Conservation (phyloP, 1,140 invertebrate species). For the Caerostris darwini region DNA sequence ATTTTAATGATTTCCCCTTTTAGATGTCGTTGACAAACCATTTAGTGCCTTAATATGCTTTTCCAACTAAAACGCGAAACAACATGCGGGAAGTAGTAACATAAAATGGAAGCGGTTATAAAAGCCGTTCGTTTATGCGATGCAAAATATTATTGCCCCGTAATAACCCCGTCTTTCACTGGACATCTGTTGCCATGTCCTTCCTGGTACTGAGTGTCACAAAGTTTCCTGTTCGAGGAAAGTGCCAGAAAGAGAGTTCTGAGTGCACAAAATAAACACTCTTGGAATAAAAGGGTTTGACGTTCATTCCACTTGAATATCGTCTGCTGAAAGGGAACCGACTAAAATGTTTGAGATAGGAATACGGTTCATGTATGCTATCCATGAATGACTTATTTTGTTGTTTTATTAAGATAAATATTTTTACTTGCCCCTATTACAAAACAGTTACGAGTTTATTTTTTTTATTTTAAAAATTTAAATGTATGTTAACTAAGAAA, state of each 20-base stretch:
- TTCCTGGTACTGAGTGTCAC: background rate
- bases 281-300: background rate
- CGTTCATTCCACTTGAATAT: background rate
- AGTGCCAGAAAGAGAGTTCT: background rate
- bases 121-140: background rate
- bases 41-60: background rate
- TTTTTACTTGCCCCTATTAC: no score
- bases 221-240: constrained; percentile 2
- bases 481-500: no score
- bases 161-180: background rate
- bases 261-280: constrained; percentile 34
- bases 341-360: background rate
- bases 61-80: background rate
- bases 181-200: background rate
- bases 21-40: background rate
- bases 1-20: no score
- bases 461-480: no score
- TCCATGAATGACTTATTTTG: no score
- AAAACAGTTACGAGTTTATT: no score
- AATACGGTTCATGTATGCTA: background rate
- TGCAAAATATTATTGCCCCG: background rate
- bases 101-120: background rate
- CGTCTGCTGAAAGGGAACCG: background rate
- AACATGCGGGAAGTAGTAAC: background rate
- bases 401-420: no score